Conservation (phyloP, 2,888 invertebrate species). For the Hymenopus coronatus region DNA sequence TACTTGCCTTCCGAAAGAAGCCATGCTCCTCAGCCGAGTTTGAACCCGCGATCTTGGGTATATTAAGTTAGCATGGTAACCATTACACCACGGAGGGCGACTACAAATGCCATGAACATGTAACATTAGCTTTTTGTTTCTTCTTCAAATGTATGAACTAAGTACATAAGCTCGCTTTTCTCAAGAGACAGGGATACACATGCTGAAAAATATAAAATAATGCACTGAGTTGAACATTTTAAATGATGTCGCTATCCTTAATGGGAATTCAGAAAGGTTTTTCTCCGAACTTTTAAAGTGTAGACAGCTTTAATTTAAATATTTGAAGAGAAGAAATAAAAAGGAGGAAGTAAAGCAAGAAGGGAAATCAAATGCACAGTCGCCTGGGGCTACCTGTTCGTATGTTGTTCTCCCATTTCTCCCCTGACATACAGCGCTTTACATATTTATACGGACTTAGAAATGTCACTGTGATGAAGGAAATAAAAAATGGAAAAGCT, state of each 20-base stretch:
- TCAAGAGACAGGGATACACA: no score
- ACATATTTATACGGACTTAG: neutral
- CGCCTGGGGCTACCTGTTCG: neutral
- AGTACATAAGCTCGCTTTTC: no score
- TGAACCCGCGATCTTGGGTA: no score
- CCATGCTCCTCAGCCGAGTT: no score
- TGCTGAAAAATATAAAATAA: no score
- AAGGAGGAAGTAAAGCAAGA: neutral
- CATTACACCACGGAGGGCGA: no score
- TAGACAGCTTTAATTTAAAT: neutral
- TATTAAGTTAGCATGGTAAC: no score
- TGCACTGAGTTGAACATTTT: neutral
- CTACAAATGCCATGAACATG: no score
- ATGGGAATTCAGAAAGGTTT: neutral
- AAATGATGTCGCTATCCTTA: neutral
- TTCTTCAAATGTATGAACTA: no score
- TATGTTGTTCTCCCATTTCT: neutral
- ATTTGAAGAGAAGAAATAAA: neutral
- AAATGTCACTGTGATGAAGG: neutral
- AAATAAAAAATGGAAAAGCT: neutral
- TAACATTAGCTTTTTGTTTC: no score
- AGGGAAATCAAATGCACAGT: neutral
- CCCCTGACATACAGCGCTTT: neutral
- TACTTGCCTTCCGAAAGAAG: no score
- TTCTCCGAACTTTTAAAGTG: neutral